Base-by-base conservation (phyloP, 23 tunicate genomes). In the Aplidium turbinatum region DNA sequence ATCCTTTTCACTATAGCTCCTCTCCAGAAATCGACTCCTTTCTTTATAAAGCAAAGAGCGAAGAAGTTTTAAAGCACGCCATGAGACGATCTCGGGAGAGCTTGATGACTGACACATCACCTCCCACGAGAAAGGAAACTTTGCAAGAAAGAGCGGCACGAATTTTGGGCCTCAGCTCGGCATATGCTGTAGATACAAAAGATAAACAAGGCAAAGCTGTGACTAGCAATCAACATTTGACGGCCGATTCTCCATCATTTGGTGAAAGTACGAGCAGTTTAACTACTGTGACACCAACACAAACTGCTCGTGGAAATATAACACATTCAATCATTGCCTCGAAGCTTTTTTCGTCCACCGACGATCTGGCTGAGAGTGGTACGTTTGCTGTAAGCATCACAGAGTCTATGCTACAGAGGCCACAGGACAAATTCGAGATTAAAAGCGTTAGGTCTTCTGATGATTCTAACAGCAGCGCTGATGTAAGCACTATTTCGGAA, bases 131-230 rank as follows among this genome's bases (percentile, higher is more conserved):
- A 35, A 83, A 83, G 39, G 97, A 90, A 56, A 82, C 89, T 36
- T 81, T 90, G 30, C 90, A 90, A 58, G 89, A 90, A 67, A 62
- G 97, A 71, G 87, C 97, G 1, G 97, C 97, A 13, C 38, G 97
- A 34, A 90, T 90, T 29, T 54, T 90, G 18, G 97, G 97, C 11
- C 47, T 75, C 7, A 75, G 61, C 20, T 20, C 69, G 19, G 67
- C 33, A 21, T 42, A 81, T 39, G 45, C 72, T 51, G 62, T 52
- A 4, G 22, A 55, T 2, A 81, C 89, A 3, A 75, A 74, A 46
- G 28, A 83, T 57, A 67, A 53, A 21, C 65, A 78, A 52, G 68
- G 11, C 21, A 35, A 31, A 28, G 52, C 55, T 21, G 24, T 34
- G 5, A 2, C 70, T 13, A 42, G 50, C 50, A 42, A 16, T 42